phyloP scores from a whole-genome alignment of 1,140 invertebrate species.

The Triops cancriformis region DNA sequence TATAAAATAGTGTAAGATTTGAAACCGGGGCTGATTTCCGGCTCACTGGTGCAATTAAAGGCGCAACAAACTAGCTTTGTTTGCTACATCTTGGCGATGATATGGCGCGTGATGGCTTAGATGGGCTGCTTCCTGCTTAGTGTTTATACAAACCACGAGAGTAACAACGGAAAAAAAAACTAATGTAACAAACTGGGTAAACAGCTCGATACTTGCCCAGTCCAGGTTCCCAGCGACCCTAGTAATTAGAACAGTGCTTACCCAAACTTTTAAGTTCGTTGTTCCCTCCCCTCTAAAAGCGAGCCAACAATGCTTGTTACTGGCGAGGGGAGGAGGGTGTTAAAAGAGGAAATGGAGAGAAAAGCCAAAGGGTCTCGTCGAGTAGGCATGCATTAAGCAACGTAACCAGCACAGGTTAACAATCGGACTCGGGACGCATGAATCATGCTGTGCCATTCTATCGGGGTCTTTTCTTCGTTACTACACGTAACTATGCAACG shows the following conservation, averaged over 20 bases:
- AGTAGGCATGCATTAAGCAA: neutral
- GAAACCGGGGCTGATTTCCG: neutral
- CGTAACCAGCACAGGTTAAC: neutral
- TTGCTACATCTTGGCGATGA: constrained; percentile 2
- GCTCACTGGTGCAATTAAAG: neutral
- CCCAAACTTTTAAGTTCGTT: neutral
- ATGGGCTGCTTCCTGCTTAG: neutral
- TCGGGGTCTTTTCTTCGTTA: neutral
- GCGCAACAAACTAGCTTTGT: neutral
- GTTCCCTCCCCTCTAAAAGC: neutral
- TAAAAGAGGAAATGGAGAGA: neutral
- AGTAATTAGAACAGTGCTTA: neutral
- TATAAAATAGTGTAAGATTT: neutral
- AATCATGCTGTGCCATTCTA: neutral
- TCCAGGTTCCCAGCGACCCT: neutral
- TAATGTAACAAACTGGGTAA: neutral
- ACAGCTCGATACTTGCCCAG: neutral
- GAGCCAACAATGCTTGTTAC: neutral
- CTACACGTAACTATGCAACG: neutral
- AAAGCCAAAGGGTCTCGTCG: neutral
- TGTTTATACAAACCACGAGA: neutral
- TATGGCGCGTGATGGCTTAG: neutral
- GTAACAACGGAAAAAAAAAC: neutral
- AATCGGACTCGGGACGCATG: neutral
- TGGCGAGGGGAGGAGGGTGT: neutral